Evolutionary conservation across 2,888 invertebrate genomes (phyloP), one percentile per base, ranked within the genome.

Genomic region (Drosophila mercatorum): DNA sequence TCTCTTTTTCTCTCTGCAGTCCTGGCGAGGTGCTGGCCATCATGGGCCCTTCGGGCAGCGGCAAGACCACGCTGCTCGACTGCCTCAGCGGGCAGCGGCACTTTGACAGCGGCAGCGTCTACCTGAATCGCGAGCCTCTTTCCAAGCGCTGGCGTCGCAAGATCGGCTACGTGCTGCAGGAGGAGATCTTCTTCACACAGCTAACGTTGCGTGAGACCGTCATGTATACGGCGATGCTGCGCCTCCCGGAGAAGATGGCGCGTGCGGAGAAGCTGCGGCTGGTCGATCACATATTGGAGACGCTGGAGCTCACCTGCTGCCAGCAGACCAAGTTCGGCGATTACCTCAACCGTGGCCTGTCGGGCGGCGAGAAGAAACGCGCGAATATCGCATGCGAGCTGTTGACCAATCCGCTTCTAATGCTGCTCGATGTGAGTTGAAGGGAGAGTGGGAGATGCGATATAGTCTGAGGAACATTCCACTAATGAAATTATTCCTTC

Each of bases 311-410:
- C 84, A 94, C 94, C 68, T 94, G 94, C 90, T 97, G 96, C 91
- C 95, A 96, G 91, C 95, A 96, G 90, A 97, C 97, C 80, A 95
- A 95, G 83, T 96, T 97, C 88, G 96, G 96, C 17, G 96, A 96
- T 91, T 95, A 95, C 87, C 94, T 96, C 89, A 95, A 95, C 83
- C 94, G 96, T 60, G 97, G 97, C 7, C 92, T 97, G 55, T 96
- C 96, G 46, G 97, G 97, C 1, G 97, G 97, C 28, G 97, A 97
- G 91, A 97, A 96, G 93, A 97, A 97, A 91, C 93, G 97, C 85
- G 96, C 96, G 46, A 97, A 96, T 91, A 96, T 97, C 87, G 97
- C 96, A 61, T 96, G 96, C 91, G 97, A 97, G 93, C 93, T 97
- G 79, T 94, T 97, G 71, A 96, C 96, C 22, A 96, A 97, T 93